These are phyloP conservation scores for Ochotona curzoniae DNA, from an alignment of 2,113 vertebrate genomes.

Conservation along the genomic window DNA sequence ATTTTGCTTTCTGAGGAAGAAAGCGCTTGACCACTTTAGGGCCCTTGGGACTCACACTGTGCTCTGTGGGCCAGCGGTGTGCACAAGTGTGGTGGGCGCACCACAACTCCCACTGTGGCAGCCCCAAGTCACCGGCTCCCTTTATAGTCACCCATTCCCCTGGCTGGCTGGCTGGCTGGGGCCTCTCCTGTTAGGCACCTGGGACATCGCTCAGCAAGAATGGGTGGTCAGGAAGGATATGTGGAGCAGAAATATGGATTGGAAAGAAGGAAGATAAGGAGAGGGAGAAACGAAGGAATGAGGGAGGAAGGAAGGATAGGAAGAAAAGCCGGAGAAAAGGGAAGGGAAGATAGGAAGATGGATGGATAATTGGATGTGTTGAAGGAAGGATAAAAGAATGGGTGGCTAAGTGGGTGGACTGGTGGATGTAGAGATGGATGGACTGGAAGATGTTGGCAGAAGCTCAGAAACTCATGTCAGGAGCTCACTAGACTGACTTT, in stretches of 20 bases:
- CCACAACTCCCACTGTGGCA: neutral
- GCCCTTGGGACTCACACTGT: neutral
- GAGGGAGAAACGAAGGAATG: neutral
- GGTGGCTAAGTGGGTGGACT: neutral
- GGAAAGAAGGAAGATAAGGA: no score
- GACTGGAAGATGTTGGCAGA: neutral
- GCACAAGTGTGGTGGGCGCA: neutral
- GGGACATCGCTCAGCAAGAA: neutral
- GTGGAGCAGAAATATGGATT: neutral
- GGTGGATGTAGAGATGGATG: neutral
- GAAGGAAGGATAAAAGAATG: no score
- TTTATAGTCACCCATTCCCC: neutral
- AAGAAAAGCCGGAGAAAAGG: neutral
- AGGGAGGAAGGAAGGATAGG: neutral
- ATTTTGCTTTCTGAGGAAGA: neutral
- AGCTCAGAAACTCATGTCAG: neutral
- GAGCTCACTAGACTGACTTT: neutral
- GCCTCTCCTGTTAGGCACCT: neutral
- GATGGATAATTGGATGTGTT: neutral
- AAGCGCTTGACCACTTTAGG: neutral
- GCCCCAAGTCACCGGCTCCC: neutral
- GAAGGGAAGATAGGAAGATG: neutral
- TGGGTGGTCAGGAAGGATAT: neutral
- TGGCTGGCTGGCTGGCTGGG: neutral
- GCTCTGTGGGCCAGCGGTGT: neutral